Percentiles rank a stretch among this genome's conserved stretches.
These are phyloP conservation scores for Melieria picta DNA, from an alignment of 2,888 invertebrate species.

Conservation along the genomic window DNA sequence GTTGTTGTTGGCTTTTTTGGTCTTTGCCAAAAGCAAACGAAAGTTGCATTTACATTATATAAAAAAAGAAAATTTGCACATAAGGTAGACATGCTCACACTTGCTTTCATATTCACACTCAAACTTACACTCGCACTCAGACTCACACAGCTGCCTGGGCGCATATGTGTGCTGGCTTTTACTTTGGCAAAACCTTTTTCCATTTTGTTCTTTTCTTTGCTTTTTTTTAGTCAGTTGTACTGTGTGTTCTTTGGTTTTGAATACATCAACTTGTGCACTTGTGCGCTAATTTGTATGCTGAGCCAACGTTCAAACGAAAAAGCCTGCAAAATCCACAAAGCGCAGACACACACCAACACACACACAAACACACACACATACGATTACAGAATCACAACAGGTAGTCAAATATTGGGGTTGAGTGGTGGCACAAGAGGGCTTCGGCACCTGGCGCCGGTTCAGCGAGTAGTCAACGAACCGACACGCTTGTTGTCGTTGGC, in stretches of 20 bases:
- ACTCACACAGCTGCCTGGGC: not conserved
- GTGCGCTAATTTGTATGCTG: constrained; percentile 42
- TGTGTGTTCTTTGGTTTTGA: no score
- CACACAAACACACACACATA: not conserved
- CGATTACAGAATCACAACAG: constrained; percentile 16
- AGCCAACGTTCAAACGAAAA: constrained; percentile 23
- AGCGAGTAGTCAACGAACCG: no score
- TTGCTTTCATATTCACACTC: no score
- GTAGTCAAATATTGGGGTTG: constrained; percentile 1
- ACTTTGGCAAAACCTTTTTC: not conserved
- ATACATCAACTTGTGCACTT: constrained; percentile 23
- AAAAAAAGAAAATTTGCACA: not conserved
- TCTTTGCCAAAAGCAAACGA: not conserved
- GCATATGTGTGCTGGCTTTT: no score
- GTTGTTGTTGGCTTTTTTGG: no score
- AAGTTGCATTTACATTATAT: not conserved
- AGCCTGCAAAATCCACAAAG: constrained; percentile 3
- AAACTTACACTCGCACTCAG: not conserved
- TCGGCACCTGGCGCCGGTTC: no score
- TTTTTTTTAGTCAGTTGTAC: not conserved
- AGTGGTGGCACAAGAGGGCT: not conserved
- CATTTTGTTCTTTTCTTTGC: not conserved
- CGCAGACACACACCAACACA: no score
- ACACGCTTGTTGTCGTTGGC: not conserved
- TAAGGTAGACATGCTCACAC: no score